Conservation (phyloP, 2,888 invertebrate species). For the Pasiphila rectangulata region DNA sequence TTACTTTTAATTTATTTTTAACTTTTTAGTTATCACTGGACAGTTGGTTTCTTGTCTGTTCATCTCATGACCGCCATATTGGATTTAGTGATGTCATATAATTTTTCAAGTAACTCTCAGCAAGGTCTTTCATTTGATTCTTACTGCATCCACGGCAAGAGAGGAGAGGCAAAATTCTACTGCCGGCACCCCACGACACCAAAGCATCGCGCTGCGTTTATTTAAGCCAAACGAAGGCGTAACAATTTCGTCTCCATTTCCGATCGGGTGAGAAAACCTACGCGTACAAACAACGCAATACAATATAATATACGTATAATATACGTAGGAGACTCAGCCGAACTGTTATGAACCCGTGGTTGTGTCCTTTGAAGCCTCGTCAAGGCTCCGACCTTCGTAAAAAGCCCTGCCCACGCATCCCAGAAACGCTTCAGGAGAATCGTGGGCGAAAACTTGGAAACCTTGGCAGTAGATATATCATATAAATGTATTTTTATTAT, state of each 20-base stretch:
- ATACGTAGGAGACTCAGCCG: slow-evolving; percentile 53
- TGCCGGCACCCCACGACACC: too few relatives aligned
- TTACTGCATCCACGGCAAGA: too few relatives aligned
- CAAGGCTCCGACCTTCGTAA: slow-evolving; percentile 39
- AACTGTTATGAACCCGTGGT: slow-evolving; percentile 29
- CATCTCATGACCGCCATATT: too few relatives aligned
- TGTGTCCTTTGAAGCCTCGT: slow-evolving; percentile 43
- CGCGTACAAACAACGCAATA: too few relatives aligned
- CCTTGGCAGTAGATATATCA: slow-evolving; percentile 31
- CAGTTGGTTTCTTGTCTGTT: too few relatives aligned
- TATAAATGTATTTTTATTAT: slow-evolving; percentile 42
- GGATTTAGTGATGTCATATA: too few relatives aligned
- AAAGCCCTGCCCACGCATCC: slow-evolving; percentile 39
- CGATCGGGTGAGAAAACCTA: slow-evolving; percentile 27
- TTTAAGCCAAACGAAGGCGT: slow-evolving; percentile 45
- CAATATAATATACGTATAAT: slow-evolving; percentile 46
- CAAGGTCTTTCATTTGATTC: too few relatives aligned
- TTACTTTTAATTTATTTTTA: too few relatives aligned
- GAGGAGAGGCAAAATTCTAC: too few relatives aligned
- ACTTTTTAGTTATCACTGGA: too few relatives aligned
- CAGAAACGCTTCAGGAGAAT: slow-evolving; percentile 35
- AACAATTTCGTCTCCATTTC: slow-evolving; percentile 47
- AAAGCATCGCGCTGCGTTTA: slow-evolving; percentile 36
- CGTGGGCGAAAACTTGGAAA: slow-evolving; percentile 26
- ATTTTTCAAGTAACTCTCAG: too few relatives aligned